Evolutionary conservation across 1,140 invertebrate genomes (phyloP), one percentile per base, ranked within the genome.

Genomic region (Galendromus occidentalis): DNA sequence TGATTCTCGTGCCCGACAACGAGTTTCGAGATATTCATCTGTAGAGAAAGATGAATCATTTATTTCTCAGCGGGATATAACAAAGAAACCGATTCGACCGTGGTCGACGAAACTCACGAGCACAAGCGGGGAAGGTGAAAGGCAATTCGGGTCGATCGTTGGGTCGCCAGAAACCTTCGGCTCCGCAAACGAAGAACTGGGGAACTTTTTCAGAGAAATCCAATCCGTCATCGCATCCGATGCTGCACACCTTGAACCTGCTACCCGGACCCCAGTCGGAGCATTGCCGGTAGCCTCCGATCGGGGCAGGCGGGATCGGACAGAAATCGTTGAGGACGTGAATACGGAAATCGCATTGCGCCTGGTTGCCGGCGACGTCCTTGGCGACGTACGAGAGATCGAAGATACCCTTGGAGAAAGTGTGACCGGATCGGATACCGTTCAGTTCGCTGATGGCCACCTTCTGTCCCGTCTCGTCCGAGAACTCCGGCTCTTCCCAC

Each of bases 111-210:
- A 65, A 75, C 79, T 80, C 82, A 86, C 86, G 80, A 71, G 88
- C 89, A 74, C 90, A 94, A 70, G 89, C 87, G 42, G 91, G 90
- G 74, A 92, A 94, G 1, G 91, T 78, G 67, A 92, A 75, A 14
- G 87, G 86, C 68, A 86, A 77, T 30, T 77, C 80, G 9, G 88
- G 86, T 72, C 88, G 82, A 25, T 76, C 79, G 1, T 86, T 90
- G 25, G 92, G 92, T 69, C 89, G 80, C 91, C 91, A 96, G 75
- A 91, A 91, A 42, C 91, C 91, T 82, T 96, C 91, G 65, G 88
- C 88, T 17, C 90, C 91, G 74, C 92, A 96, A 6, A 91, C 92
- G 72, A 94, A 96, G 78, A 95, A 96, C 69, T 88, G 86, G 0
- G 91, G 89, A 39, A 94, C 86, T 51, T 82, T 81, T 74, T 91